Evolutionary conservation across 2,113 vertebrate genomes (phyloP).

Genomic region (Sula dactylatra): DNA sequence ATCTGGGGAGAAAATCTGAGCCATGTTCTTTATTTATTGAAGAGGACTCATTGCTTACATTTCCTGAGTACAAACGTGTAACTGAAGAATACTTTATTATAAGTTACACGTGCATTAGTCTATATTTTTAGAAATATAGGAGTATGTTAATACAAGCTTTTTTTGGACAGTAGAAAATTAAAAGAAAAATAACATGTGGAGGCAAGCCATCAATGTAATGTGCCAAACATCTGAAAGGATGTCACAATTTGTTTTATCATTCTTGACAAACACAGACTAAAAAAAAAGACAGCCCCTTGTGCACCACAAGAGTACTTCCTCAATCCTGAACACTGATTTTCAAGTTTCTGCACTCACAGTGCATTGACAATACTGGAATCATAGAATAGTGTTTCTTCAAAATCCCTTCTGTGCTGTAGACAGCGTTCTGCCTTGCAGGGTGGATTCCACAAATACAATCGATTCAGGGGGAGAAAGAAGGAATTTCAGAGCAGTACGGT

Average conservation of each 20-base stretch:
- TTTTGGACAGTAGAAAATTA: neutral
- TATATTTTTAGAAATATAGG: neutral
- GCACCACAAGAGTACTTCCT: neutral
- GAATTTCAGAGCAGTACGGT: neutral
- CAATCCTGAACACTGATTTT: neutral
- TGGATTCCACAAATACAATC: neutral
- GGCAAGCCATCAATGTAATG: neutral
- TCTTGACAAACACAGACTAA: neutral
- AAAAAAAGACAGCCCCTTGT: neutral
- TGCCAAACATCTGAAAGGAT: conserved; percentile 9
- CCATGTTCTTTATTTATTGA: neutral
- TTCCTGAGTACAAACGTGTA: neutral
- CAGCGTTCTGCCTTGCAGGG: neutral
- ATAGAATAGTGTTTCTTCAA: neutral
- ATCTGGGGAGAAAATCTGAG: neutral
- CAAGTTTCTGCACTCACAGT: neutral
- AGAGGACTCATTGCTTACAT: neutral
- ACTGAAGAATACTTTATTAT: neutral
- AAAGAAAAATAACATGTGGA: neutral
- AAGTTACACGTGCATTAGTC: neutral
- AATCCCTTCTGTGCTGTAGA: neutral
- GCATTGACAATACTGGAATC: neutral
- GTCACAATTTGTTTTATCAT: neutral
- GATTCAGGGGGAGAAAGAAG: neutral
- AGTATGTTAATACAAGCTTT: neutral